Percentiles rank a stretch among this genome's conserved stretches.
Conservation (phyloP, 2,888 invertebrate species). For the Acrobasis repandana region DNA sequence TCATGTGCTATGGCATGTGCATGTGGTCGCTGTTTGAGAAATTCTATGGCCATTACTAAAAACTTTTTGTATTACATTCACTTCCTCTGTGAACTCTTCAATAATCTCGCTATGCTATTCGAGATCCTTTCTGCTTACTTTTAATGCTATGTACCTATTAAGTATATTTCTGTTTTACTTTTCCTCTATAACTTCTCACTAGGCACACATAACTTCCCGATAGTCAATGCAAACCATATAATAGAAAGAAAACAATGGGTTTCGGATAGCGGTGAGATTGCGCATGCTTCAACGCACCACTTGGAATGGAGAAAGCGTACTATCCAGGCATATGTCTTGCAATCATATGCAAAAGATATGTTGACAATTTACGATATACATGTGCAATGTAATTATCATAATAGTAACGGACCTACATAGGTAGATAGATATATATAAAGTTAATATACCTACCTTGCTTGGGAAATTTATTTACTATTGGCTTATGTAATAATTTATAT, state of each 20-base stretch:
- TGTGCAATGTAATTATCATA: neutral
- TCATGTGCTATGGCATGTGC: no score
- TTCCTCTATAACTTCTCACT: neutral
- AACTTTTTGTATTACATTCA: no score
- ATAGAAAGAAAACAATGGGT: conserved; percentile 56
- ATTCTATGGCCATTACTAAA: no score
- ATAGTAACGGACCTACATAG: neutral
- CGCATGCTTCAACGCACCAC: conserved; percentile 62
- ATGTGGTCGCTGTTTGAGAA: no score
- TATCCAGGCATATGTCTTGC: conserved; percentile 22
- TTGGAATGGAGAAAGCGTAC: conserved; percentile 58
- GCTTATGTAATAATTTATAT: no score
- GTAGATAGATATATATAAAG: neutral
- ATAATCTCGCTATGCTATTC: no score
- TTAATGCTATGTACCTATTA: no score
- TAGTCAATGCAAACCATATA: conserved; percentile 40
- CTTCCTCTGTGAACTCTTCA: no score
- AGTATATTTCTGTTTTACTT: neutral
- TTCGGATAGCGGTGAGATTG: conserved; percentile 53
- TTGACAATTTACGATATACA: conserved; percentile 1
- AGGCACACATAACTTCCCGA: neutral
- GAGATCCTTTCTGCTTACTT: no score
- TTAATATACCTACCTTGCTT: neutral
- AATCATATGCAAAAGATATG: conserved; percentile 31
- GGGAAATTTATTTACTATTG: no score